These are phyloP conservation scores for Druon quercuslanigerum DNA, from an alignment of 1,140 invertebrate genomes.

Conservation along the genomic window DNA sequence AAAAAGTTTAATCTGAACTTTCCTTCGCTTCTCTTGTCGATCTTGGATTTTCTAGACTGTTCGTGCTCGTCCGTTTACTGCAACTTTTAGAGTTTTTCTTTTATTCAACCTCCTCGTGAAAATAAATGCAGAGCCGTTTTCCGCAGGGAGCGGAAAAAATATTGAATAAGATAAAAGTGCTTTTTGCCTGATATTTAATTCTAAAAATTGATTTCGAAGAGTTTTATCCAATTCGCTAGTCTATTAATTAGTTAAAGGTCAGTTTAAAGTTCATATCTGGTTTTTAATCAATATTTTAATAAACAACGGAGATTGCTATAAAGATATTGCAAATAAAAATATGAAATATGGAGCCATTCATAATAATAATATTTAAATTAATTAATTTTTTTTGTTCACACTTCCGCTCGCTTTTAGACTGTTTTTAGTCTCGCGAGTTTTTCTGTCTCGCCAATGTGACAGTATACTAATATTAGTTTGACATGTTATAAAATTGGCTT, in stretches of 20 bases:
- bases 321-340: too few relatives aligned
- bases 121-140: background rate
- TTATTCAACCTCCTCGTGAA: conserved; percentile 8
- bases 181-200: background rate
- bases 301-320: too few relatives aligned
- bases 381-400: too few relatives aligned
- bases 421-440: too few relatives aligned
- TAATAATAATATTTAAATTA: too few relatives aligned
- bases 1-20: conserved; percentile 67
- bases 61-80: conserved; percentile 25
- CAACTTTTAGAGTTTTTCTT: conserved; percentile 28
- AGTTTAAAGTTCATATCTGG: too few relatives aligned
- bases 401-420: too few relatives aligned
- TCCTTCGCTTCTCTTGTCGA: conserved; percentile 37
- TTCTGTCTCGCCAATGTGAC: too few relatives aligned
- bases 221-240: background rate
- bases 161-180: background rate
- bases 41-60: conserved; percentile 22
- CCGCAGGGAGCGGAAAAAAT: background rate
- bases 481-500: too few relatives aligned
- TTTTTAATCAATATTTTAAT: too few relatives aligned
- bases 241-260: background rate
- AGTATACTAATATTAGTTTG: too few relatives aligned
- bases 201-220: background rate
- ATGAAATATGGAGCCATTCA: too few relatives aligned